Base-by-base conservation (phyloP, 2,888 invertebrate genomes). In the Tholera decimalis region DNA sequence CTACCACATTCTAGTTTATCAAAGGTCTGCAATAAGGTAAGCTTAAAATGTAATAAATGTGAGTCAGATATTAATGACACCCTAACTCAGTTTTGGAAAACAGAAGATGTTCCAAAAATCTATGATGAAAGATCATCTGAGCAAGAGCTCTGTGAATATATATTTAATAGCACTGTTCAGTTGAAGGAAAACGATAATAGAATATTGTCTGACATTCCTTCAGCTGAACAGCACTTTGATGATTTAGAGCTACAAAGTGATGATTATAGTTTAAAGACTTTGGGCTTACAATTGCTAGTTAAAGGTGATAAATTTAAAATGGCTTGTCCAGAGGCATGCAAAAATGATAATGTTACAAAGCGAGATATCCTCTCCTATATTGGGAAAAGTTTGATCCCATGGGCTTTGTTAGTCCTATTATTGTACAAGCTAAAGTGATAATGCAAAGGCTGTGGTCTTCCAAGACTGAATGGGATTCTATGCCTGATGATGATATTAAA, bases 391-490 rank as follows among this genome's bases (percentile, higher is more conserved):
- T 24, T 51, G 51, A 51, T 13, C 37, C 13, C 11, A 37, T 51
- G 51, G 51, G 51, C n/a, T 51, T 37, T 2, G 35, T 51, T 22
- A 37, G 37, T 24, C 51, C 24, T 11, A 50, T 33, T 20, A 8
- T 50, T 6, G 49, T 33, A 3, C 30, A 18, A 7, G 30, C 20
- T 20, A 49, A 33, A 15, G 49, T 20, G 8, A 33, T 22, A 33
- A 50, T 50, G 49, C 20, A 50, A 20, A 49, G 33, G 22, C 15
- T 33, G 33, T 50, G 50, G n/a, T n/a, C n/a, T n/a, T n/a, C n/a
- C n/a, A n/a, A n/a, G n/a, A n/a, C n/a, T n/a, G n/a, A n/a, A n/a
- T n/a, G n/a, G n/a, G n/a, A n/a, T n/a, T n/a, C n/a, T n/a, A n/a
- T n/a, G n/a, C n/a, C n/a, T n/a, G n/a, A n/a, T n/a, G n/a, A n/a